Evolutionary conservation across 2,797 vertebrate species (phyloP).

Genomic region (Delichon dasypus): DNA sequence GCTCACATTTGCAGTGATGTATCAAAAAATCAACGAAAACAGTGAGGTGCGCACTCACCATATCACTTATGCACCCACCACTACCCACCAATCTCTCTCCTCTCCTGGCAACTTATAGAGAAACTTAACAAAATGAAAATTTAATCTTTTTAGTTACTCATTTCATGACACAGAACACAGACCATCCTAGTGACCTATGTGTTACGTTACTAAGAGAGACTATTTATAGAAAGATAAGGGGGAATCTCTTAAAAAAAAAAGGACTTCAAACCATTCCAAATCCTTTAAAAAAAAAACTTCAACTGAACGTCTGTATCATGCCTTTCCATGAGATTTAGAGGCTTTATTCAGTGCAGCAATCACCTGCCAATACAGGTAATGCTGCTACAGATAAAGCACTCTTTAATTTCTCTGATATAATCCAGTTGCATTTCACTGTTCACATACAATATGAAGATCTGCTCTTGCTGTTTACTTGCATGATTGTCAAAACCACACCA

Average conservation of each 20-base stretch:
- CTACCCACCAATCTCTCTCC: background rate
- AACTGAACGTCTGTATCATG: background rate
- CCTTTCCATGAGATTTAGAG: background rate
- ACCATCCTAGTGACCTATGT: background rate
- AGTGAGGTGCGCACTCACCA: background rate
- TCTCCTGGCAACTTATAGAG: background rate
- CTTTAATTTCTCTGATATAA: background rate
- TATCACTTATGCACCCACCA: rapidly evolving
- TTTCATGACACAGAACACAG: background rate
- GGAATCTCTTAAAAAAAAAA: background rate
- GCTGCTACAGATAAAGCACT: background rate
- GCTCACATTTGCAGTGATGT: background rate
- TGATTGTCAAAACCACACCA: background rate
- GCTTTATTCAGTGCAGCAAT: background rate
- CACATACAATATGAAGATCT: background rate
- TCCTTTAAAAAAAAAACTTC: background rate
- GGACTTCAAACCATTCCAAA: background rate
- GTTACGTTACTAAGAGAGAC: background rate
- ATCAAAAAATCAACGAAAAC: background rate
- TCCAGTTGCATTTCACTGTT: background rate
- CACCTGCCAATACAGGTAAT: background rate
- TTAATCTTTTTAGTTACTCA: background rate
- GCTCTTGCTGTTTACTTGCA: background rate
- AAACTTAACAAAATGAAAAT: background rate
- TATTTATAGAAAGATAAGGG: background rate